Evolutionary conservation across 2,113 vertebrate species (phyloP), one percentile per base, ranked within the genome.

Genomic region (Zosterops pallidus): DNA sequence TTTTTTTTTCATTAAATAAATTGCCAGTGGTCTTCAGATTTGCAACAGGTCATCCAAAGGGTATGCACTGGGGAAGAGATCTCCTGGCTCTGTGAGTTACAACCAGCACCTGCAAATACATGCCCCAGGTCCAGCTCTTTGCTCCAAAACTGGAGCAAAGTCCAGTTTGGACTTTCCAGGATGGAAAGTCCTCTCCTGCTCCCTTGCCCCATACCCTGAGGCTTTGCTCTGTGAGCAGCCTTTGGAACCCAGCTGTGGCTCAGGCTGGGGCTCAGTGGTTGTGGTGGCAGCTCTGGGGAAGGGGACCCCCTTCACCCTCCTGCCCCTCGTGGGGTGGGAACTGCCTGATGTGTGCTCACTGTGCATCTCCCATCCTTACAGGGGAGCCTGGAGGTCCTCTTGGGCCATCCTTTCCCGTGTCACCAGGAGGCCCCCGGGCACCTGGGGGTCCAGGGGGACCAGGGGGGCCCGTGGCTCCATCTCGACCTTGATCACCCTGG

Each of bases 401-500:
- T 75, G 99, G 99, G 37, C 99, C 99, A 50, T 99, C 99, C 92
- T 98, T 99, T 83, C 99, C 99, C 1, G 98, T 99, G 97, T 99
- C 99, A 15, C 99, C 99, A 91, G 99, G 99, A 87, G 99, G 98
- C 31, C 99, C 99, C 71, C 98, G 97, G 78, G 98, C 98, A 31
- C 99, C 99, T 12, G 99, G 99, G 22, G 98, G 98, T 59, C 99
- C 99, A 55, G 99, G 99, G 0, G 97, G 99, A n/a, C 99, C 99
- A 1, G 99, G 99, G 70, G 98, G 99, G 44, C 99, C 99, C 60
- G 90, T 95, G 59, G 98, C 98, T 97, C 99, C 99, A 86, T 99
- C 98, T 94, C 97, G 98, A 49, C 99, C 99, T 98, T 98, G 99
- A 94, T 99, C 98, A 55, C 99, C 99, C 99, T 99, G 94, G 96